Evolutionary conservation across 2,888 invertebrate genomes (phyloP), one percentile per base, ranked within the genome.

Genomic region (Nemurella pictetii): DNA sequence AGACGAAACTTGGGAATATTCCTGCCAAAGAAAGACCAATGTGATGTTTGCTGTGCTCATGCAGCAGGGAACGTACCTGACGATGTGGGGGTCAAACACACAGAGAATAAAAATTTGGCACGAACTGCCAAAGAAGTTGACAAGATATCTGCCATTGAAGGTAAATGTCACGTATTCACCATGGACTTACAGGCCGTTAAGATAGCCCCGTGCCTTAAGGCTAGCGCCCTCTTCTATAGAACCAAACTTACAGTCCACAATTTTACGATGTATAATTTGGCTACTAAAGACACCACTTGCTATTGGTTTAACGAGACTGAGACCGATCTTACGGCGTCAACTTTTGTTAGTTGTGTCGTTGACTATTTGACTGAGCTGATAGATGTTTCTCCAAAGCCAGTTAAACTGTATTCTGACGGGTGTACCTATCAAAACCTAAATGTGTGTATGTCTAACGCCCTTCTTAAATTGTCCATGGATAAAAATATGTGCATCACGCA

Each of bases 401-500:
- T 88, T 29, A 86, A 88, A 26, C 85, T 89, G 27, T 89, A 87
- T 83, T 88, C 87, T 78, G 88, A 88, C 86, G 88, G 87, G 0
- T 89, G 88, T 85, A 87, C 86, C 0, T 86, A 86, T 72, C 89
- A 88, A 86, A 89, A 89, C 84, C 80, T 87, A 80, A 88, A 88
- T 85, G 83, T 85, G 3, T 85, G 85, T n/a, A 26, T 89, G 83
- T 86, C 89, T 0, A 88, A 88, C 85, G 88, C 89, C 20, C 85
- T 89, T 55, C 85, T 88, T 26, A 84, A 87, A 27, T 87, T 88
- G 32, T 84, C 88, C 27, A 84, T 87, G 72, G 84, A 87, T 84
- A 83, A 87, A 28, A 86, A 87, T 26, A 85, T 87, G 28, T 85
- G 12, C 12, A 77, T 77, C 12, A 25, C 26, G 28, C 77, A 77